phyloP scores from a whole-genome alignment of 2,113 vertebrate species.

The Bubo scandiacus region DNA sequence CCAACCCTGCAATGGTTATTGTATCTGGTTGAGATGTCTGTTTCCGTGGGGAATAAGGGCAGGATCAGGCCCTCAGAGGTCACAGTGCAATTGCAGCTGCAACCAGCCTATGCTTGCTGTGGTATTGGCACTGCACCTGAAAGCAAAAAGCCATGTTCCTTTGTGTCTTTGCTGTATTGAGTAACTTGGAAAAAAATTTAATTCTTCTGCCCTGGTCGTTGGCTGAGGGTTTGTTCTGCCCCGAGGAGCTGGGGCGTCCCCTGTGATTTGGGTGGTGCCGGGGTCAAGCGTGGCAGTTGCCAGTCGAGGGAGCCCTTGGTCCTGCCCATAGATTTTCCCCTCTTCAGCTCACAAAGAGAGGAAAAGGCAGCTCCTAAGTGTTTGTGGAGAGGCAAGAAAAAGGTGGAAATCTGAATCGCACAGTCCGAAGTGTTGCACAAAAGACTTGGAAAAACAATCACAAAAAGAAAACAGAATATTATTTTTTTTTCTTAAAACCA shows the following conservation, averaged over 20 bases:
- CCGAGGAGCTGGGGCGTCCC: not conserved
- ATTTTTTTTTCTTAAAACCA: not conserved
- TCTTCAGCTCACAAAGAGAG: not conserved
- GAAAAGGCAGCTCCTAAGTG: not conserved
- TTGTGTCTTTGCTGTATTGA: not conserved
- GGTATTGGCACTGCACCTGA: not conserved
- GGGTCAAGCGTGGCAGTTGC: accelerated
- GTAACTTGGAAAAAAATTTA: not conserved
- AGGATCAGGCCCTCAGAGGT: not conserved
- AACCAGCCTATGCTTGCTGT: not conserved
- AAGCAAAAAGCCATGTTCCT: not conserved
- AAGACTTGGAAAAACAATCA: not conserved
- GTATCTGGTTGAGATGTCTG: not conserved
- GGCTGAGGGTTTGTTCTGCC: not conserved
- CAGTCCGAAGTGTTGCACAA: accelerated
- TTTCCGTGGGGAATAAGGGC: not conserved
- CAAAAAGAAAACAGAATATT: not conserved
- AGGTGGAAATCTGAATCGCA: not conserved
- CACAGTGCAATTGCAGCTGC: accelerated
- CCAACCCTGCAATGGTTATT: not conserved
- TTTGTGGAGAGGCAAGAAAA: not conserved
- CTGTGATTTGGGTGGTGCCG: accelerated
- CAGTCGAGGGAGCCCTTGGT: not conserved
- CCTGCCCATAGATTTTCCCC: not conserved
- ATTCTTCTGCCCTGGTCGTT: not conserved